Evolutionary conservation across 2,113 vertebrate genomes (phyloP).

Genomic region (Rafetus swinhoei): DNA sequence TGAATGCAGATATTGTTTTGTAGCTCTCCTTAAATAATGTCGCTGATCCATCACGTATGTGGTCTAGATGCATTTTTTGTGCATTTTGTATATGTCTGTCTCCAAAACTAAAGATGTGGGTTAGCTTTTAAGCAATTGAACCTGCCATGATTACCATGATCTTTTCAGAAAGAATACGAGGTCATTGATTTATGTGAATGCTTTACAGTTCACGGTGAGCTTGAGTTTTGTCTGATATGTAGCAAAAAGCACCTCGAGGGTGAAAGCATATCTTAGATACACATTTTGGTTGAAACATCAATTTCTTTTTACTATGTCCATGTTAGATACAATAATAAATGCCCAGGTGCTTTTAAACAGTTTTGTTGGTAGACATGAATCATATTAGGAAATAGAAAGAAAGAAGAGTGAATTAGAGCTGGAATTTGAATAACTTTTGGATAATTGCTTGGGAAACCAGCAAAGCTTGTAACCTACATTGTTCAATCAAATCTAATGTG

Average conservation of each 20-base stretch:
- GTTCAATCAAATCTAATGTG: background rate
- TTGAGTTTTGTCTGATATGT: background rate
- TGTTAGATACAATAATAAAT: slow-evolving; percentile 21
- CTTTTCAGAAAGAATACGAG: background rate
- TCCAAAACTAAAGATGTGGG: background rate
- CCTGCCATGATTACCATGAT: background rate
- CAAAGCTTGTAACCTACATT: slow-evolving; percentile 17
- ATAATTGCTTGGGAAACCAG: slow-evolving; percentile 57
- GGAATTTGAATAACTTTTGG: slow-evolving; percentile 34
- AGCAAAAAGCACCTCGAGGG: background rate
- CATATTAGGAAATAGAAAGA: background rate
- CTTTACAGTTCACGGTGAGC: background rate
- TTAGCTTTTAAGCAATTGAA: background rate
- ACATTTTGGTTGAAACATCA: slow-evolving; percentile 4
- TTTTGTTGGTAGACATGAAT: background rate
- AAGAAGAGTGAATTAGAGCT: background rate
- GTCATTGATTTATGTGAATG: background rate
- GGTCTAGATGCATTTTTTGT: slow-evolving; percentile 40
- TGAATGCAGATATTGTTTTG: slow-evolving; percentile 44
- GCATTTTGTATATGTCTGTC: background rate
- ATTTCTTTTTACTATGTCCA: slow-evolving; percentile 19
- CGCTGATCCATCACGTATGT: slow-evolving; percentile 1
- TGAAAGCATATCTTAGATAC: background rate
- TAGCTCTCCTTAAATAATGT: slow-evolving; percentile 14
- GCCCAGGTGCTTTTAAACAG: background rate